phyloP scores from a whole-genome alignment of 2,113 vertebrate species.

The Trematomus loennbergii region DNA sequence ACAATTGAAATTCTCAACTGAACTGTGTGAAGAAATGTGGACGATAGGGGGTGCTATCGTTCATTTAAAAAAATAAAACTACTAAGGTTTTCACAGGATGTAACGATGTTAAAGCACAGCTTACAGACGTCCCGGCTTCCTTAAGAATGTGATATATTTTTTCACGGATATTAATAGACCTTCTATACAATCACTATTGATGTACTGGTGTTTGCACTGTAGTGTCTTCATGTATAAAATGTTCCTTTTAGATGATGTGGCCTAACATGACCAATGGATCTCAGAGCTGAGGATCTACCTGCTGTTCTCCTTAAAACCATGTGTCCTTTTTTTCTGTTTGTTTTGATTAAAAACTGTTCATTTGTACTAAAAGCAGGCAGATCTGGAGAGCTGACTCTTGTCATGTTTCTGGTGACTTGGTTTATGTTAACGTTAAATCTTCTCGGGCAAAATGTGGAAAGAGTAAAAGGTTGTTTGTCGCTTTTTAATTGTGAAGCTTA shows the following conservation, averaged over 20 bases:
- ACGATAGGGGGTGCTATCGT: background rate
- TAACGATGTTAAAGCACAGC: background rate
- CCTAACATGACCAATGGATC: background rate
- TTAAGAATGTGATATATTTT: conserved; percentile 19
- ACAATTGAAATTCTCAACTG: background rate
- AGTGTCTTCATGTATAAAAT: conserved; percentile 16
- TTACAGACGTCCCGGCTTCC: conserved; percentile 20
- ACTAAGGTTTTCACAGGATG: background rate
- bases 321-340: background rate
- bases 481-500: background rate
- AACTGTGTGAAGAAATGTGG: background rate
- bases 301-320: background rate
- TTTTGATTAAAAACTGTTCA: background rate
- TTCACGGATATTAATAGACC: conserved; percentile 6
- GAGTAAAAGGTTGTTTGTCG: background rate
- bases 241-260: background rate
- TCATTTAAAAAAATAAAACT: background rate
- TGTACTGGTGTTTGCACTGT: conserved; percentile 48
- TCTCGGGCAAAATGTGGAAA: background rate
- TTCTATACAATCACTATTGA: conserved; percentile 13
- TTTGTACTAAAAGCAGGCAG: conserved; percentile 5
- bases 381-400: background rate
- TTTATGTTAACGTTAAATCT: background rate
- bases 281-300: background rate
- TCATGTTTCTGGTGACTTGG: background rate